Conservation (phyloP, 2,797 vertebrate species). For the Premnoplex brunnescens region DNA sequence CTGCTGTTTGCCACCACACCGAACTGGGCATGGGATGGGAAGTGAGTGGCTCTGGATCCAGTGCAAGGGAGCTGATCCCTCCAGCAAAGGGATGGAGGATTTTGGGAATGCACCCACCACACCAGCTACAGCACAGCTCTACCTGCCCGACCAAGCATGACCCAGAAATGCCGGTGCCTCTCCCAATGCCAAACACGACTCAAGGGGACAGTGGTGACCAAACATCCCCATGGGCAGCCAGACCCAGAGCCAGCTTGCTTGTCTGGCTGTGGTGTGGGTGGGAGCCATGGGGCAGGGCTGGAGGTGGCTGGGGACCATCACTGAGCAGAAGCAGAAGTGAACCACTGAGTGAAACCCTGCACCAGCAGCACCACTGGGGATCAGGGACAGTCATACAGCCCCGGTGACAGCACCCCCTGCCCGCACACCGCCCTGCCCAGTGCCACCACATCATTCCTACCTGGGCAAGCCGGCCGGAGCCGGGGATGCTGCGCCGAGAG, state of each 20-base stretch:
- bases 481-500: not conserved
- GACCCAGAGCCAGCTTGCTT: not conserved
- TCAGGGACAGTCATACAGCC: not conserved
- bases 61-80: rapidly evolving
- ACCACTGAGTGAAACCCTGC: rapidly evolving
- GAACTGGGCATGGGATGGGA: rapidly evolving
- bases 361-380: not conserved
- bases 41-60: rapidly evolving
- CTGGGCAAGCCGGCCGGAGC: not conserved
- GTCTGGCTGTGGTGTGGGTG: rapidly evolving
- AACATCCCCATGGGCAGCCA: not conserved
- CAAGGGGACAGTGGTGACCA: not conserved
- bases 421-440: rapidly evolving
- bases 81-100: not conserved
- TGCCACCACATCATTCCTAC: not conserved
- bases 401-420: not conserved
- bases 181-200: not conserved
- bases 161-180: not conserved
- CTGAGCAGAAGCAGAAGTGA: conserved; percentile 55
- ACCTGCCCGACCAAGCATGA: rapidly evolving
- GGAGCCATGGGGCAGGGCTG: rapidly evolving
- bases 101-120: not conserved
- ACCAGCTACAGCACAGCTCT: rapidly evolving
- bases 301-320: rapidly evolving
- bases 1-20: rapidly evolving